Percentiles rank a stretch among this genome's conserved stretches.
These are phyloP conservation scores for Pristionchus maxplancki DNA, from an alignment of 2,888 invertebrate species.

Conservation along the genomic window DNA sequence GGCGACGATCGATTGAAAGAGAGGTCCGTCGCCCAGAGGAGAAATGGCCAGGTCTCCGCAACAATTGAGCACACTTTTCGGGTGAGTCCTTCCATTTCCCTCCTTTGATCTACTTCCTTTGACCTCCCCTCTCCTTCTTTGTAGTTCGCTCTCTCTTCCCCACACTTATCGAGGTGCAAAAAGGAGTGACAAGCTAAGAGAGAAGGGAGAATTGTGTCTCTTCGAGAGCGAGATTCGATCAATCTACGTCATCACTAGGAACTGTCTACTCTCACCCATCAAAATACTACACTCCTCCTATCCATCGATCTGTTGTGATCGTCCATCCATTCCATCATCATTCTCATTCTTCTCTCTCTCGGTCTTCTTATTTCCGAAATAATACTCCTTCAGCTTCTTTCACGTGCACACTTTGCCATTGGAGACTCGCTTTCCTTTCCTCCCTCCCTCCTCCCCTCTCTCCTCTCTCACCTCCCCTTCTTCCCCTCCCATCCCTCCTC, in stretches of 20 bases:
- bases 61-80: conserved; percentile 45
- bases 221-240: conserved; percentile 10
- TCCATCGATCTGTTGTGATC: conserved; percentile 17
- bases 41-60: conserved; percentile 39
- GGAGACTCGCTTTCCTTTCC: conserved; percentile 22
- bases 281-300: not conserved
- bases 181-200: not conserved
- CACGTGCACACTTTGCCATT: conserved; percentile 48
- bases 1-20: not conserved
- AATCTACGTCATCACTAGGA: conserved; percentile 11
- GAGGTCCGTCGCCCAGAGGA: not conserved
- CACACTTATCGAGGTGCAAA: conserved; percentile 33
- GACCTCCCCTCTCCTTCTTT: not conserved
- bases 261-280: conserved; percentile 16
- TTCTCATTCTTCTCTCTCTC: not conserved
- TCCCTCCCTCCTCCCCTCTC: not conserved
- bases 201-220: not conserved
- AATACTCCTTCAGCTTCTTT: conserved; percentile 39
- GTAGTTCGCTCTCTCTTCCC: not conserved
- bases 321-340: not conserved
- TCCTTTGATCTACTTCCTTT: conserved; percentile 37
- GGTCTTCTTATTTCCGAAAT: not conserved
- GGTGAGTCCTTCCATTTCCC: conserved; percentile 20
- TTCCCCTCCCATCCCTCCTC: not conserved
- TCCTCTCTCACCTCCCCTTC: not conserved